Conservation (phyloP, 2,888 invertebrate species). For the Heteromyza rotundicornis region DNA sequence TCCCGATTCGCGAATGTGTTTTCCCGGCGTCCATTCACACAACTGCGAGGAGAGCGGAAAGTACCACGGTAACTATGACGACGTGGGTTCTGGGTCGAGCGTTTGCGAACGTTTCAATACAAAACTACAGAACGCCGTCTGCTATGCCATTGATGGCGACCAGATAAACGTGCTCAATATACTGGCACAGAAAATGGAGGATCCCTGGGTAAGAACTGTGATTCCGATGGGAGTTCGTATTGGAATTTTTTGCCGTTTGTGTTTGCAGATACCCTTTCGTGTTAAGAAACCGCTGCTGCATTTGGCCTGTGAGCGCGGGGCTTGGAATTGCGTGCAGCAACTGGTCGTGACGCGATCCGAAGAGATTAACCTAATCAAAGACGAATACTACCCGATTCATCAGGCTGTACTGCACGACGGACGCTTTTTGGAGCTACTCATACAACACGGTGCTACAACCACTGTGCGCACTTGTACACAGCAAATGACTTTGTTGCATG, state of each 20-base stretch:
- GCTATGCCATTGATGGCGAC: conserved; percentile 76
- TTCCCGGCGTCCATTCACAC: conserved; percentile 74
- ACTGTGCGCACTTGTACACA: conserved; percentile 74
- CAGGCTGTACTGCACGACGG: conserved; percentile 76
- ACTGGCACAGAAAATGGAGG: conserved; percentile 72
- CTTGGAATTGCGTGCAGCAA: conserved; percentile 75
- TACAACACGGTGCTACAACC: conserved; percentile 73
- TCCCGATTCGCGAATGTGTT: conserved; percentile 78
- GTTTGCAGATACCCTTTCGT: conserved; percentile 66
- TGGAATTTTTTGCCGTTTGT: not conserved
- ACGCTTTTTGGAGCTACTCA: conserved; percentile 71
- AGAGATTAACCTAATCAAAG: conserved; percentile 74
- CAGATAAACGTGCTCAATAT: conserved; percentile 73
- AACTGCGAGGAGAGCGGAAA: conserved; percentile 75
- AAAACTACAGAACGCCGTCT: conserved; percentile 73
- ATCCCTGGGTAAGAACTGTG: conserved; percentile 68
- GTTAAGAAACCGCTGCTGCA: conserved; percentile 70
- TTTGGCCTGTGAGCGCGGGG: conserved; percentile 74
- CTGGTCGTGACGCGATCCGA: conserved; percentile 70
- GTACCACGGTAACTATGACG: conserved; percentile 65
- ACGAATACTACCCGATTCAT: conserved; percentile 81
- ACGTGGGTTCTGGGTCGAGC: conserved; percentile 57
- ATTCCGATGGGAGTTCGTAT: not conserved
- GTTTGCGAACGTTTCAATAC: conserved; percentile 55
- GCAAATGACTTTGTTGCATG: conserved; percentile 74